Evolutionary conservation across 2,888 invertebrate genomes (phyloP).

Genomic region (Cacoxenus indagator): DNA sequence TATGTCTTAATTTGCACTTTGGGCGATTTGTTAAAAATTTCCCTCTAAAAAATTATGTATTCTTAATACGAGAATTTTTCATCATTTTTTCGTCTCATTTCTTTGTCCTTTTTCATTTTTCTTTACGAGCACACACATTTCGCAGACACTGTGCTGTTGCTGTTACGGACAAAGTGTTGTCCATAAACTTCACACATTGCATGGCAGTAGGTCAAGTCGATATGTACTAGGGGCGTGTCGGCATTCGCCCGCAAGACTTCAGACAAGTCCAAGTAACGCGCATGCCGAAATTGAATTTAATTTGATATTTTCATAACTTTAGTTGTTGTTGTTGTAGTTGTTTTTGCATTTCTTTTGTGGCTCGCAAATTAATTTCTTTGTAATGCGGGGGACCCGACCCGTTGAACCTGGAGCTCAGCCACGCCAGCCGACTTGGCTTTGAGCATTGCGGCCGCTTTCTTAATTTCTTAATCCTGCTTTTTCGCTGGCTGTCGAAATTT

Average conservation of each 20-base stretch:
- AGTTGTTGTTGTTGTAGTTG: not conserved
- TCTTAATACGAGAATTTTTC: not conserved
- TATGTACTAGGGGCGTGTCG: slow-evolving; percentile 26
- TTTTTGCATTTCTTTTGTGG: not conserved
- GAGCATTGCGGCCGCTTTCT: not conserved
- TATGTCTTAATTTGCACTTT: slow-evolving; percentile 62
- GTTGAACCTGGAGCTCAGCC: no score
- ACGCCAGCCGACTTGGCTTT: no score
- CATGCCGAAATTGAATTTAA: slow-evolving; percentile 53
- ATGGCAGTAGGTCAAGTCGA: slow-evolving; percentile 11
- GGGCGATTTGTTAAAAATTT: slow-evolving; percentile 44
- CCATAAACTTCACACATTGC: slow-evolving; percentile 18
- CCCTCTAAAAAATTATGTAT: not conserved
- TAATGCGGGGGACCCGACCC: slow-evolving; percentile 48
- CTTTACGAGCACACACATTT: not conserved
- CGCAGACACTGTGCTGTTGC: not conserved
- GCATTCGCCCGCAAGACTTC: slow-evolving; percentile 26
- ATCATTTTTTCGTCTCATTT: not conserved
- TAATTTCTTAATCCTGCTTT: slow-evolving; percentile 23
- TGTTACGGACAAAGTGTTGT: not conserved
- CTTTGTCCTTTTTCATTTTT: not conserved
- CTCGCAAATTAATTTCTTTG: slow-evolving; percentile 54
- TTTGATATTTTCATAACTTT: slow-evolving; percentile 32
- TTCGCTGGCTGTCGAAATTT: not conserved
- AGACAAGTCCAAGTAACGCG: not conserved